Conservation (phyloP, 2,113 vertebrate genomes). For the Deroptyus accipitrinus region DNA sequence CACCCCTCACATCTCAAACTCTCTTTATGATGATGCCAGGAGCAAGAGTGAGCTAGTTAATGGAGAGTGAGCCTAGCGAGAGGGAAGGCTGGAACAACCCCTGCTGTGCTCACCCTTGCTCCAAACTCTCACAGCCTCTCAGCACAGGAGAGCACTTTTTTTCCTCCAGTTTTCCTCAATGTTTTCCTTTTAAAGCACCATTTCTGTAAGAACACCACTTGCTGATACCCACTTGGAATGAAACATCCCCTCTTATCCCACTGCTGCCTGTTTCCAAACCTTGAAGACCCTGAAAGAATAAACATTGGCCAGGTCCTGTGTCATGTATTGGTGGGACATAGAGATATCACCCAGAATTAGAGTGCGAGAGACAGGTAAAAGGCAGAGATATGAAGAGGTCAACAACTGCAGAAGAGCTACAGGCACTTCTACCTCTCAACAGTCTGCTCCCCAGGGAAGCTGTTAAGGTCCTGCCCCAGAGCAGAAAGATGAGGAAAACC, state of each 20-base stretch:
- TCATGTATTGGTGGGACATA: background rate
- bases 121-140: background rate
- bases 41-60: background rate
- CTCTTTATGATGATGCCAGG: background rate
- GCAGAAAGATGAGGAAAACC: background rate
- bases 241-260: background rate
- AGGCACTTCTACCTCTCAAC: background rate
- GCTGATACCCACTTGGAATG: background rate
- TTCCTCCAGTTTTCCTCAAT: background rate
- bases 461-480: background rate
- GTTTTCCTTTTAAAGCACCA: background rate
- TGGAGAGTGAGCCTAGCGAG: fast-evolving
- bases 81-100: background rate
- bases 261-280: background rate
- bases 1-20: background rate
- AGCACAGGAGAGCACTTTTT: background rate
- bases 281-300: background rate
- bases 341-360: background rate
- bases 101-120: fast-evolving
- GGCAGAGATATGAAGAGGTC: background rate
- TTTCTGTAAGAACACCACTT: background rate
- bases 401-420: background rate
- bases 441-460: background rate
- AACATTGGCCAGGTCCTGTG: background rate
- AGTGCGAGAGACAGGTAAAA: background rate